Base-by-base conservation (phyloP, 2,797 vertebrate genomes). In the Cephalopachus bancanus region DNA sequence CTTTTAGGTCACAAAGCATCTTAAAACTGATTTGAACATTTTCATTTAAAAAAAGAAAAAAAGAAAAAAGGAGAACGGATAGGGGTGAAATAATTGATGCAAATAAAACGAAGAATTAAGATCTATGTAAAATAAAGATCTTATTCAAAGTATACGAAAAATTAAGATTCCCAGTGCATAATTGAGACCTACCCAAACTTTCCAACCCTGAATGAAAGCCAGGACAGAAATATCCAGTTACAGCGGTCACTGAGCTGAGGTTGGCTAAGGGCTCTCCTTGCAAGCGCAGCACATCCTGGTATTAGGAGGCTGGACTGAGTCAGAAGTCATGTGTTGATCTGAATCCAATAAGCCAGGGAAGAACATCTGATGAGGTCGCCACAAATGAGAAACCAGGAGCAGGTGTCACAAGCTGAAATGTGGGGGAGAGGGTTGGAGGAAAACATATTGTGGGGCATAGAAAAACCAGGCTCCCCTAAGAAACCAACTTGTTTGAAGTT, bases 1-100 rank as follows among this genome's bases (percentile, higher is more conserved):
- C 65, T 76, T 90, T 92, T 83, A 60, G 84, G 57, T 96, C 85
- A 94, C n/a, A 88, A 90, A 93, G 24, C 16, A 95, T 87, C 65
- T 96, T 76, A 88, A 97, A 94, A 90, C 49, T 67, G 67, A 96
- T n/a, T 57, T 79, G 92, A 87, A 88, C 3, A 37, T 59, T 81
- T 88, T 89, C 44, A 86, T 72, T 92, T 76, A 33, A 51, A 75
- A 83, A 74, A 93, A 72, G 67, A 83, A 62, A 93, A 65, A 55
- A 75, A 74, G 20, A 33, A 55, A 57, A 44, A 53, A 65, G 30
- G 60, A 88, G 51, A 92, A 79, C 22, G 90, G 33, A 83, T 44
- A 62, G 89, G 60, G 51, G 33, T 89, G 49, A 93, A 91, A 80
- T 83, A 53, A 67, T 22, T 37, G 33, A 95, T 81, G 53, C 51